These are phyloP conservation scores for Drepana arcuata DNA, from an alignment of 1,140 invertebrate genomes.

Conservation along the genomic window DNA sequence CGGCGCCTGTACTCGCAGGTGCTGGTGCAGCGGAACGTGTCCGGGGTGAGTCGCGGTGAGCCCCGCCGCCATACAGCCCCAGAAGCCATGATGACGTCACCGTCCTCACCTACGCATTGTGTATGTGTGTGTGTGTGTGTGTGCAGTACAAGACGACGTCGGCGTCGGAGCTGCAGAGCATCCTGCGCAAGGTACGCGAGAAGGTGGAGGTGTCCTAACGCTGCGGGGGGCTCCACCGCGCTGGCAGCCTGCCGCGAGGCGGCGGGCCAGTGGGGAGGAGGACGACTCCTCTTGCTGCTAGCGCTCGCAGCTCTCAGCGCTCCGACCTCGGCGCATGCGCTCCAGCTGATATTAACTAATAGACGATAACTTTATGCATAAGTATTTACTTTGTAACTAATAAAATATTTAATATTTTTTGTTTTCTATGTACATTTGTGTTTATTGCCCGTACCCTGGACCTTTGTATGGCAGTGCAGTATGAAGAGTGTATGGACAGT, in stretches of 20 bases:
- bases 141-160: conserved; percentile 79
- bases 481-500: too few species aligned
- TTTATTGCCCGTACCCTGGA: too few species aligned
- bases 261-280: conserved; percentile 70
- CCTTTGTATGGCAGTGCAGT: too few species aligned
- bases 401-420: too few species aligned
- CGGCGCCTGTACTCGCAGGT: conserved; percentile 82
- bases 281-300: conserved; percentile 6
- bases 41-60: conserved; percentile 75
- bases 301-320: neutral
- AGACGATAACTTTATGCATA: too few species aligned
- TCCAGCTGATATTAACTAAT: too few species aligned
- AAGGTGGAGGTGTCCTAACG: conserved; percentile 71
- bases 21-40: conserved; percentile 81
- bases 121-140: neutral
- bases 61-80: neutral
- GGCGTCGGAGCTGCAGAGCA: conserved; percentile 77
- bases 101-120: neutral
- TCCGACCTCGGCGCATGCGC: neutral
- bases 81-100: neutral
- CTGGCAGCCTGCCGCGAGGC: conserved; percentile 80
- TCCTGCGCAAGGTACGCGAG: conserved; percentile 76
- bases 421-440: too few species aligned
- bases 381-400: too few species aligned
- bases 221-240: neutral